phyloP scores from a whole-genome alignment of 37 sponge, comb jelly and placozoan genomes.

The Spongilla lacustris region DNA sequence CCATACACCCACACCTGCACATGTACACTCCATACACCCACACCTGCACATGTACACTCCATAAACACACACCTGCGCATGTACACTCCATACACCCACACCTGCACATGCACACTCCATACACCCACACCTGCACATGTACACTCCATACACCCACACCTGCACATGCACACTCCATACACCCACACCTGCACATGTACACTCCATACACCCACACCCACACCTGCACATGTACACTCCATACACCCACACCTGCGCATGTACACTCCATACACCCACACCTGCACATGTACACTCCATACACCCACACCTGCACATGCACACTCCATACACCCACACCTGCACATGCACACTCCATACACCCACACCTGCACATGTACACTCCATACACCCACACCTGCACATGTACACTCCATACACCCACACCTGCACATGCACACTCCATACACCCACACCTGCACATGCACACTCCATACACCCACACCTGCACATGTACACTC shows the following conservation, averaged over 20 bases:
- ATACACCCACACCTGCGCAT: too few relatives aligned
- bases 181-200: constrained; percentile 46
- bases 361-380: too few relatives aligned
- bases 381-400: background rate
- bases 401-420: constrained; percentile 92
- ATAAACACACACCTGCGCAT: too few relatives aligned
- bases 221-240: constrained; percentile 79
- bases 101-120: constrained; percentile 82
- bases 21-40: too few relatives aligned
- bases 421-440: too few relatives aligned
- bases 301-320: too few relatives aligned
- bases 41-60: constrained; percentile 79
- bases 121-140: too few relatives aligned
- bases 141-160: background rate
- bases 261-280: background rate
- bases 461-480: constrained; percentile 88
- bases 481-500: constrained; percentile 73
- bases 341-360: constrained; percentile 89
- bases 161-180: constrained; percentile 89
- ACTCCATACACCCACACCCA: constrained; percentile 78
- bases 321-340: background rate
- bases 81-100: background rate
- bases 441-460: background rate
- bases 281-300: constrained; percentile 82
- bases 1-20: too few relatives aligned